Evolutionary conservation across 2,888 invertebrate genomes (phyloP), one percentile per base, ranked within the genome.

Genomic region (Drosophila flavopinicola): DNA sequence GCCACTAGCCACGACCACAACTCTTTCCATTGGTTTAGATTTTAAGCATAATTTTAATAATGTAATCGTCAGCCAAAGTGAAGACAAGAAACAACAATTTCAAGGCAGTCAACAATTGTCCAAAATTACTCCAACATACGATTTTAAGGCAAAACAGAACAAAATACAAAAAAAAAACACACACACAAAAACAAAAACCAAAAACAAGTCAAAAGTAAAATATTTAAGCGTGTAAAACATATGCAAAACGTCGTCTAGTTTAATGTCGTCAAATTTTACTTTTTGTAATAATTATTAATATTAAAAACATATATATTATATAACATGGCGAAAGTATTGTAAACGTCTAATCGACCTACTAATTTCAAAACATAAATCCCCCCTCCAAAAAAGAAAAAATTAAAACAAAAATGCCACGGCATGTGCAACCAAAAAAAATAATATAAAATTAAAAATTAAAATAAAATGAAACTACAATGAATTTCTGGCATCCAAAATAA

Each of bases 241-340:
- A 88, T 88, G 78, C 78, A 84, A 77, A 84, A 60, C 54, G 79
- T 85, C 80, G 74, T 89, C 88, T 88, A 88, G 88, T 88, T 88
- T 88, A 89, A 89, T 89, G 88, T 88, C 89, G 89, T 88, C 85
- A 87, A 85, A 69, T 87, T 88, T 88, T 82, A 87, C 76, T 85
- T 87, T 88, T 88, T 88, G 89, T 89, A 89, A 88, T 85, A 88
- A 88, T 85, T 88, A 87, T 88, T 85, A 85, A 88, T 78, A 85
- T 87, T 85, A 72, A 84, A 78, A 80, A 52, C 45, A 68, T 61
- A 75, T 75, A 67, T 67, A 78, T 67, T 80, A 83, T 77, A 79
- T 85, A 71, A 77, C 68, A 66, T 67, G 71, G 66, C 53, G 73
- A 77, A 73, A 63, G 66, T 66, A 75, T 75, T 70, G 82, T 75